These are phyloP conservation scores for Xenopus laevis DNA, from an alignment of 2,113 vertebrate genomes.

Conservation along the genomic window DNA sequence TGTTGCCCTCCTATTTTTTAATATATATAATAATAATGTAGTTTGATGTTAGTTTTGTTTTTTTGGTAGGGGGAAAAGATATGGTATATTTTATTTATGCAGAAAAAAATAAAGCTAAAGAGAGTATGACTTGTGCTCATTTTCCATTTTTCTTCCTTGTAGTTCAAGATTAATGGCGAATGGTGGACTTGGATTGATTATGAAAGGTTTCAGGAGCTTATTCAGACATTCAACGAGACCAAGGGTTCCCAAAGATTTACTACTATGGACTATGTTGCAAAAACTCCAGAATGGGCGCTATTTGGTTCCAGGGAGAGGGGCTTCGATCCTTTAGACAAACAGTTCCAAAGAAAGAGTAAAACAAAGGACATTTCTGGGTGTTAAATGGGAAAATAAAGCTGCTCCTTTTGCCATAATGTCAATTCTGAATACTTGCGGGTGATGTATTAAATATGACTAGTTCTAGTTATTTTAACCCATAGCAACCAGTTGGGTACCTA, in stretches of 20 bases:
- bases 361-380: conserved; percentile 80
- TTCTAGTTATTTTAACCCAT: too few species aligned
- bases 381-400: conserved; percentile 56
- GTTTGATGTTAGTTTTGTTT: too few species aligned
- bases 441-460: too few species aligned
- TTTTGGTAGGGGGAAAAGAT: too few species aligned
- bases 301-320: conserved; percentile 81
- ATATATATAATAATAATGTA: too few species aligned
- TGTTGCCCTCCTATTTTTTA: too few species aligned
- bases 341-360: conserved; percentile 80
- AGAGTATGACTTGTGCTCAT: too few species aligned
- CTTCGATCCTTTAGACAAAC: conserved; percentile 81
- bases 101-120: too few species aligned
- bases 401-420: neutral
- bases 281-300: conserved; percentile 82
- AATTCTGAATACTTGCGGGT: neutral
- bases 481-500: too few species aligned
- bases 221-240: conserved; percentile 61
- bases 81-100: too few species aligned
- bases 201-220: conserved; percentile 79
- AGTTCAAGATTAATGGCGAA: conserved; percentile 81
- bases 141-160: conserved; percentile 10
- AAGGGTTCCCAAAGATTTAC: conserved; percentile 67
- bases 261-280: conserved; percentile 73
- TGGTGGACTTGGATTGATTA: conserved; percentile 96